These are phyloP conservation scores for Adrianichthys oophorus DNA, from an alignment of 2,797 vertebrate genomes.

Conservation along the genomic window DNA sequence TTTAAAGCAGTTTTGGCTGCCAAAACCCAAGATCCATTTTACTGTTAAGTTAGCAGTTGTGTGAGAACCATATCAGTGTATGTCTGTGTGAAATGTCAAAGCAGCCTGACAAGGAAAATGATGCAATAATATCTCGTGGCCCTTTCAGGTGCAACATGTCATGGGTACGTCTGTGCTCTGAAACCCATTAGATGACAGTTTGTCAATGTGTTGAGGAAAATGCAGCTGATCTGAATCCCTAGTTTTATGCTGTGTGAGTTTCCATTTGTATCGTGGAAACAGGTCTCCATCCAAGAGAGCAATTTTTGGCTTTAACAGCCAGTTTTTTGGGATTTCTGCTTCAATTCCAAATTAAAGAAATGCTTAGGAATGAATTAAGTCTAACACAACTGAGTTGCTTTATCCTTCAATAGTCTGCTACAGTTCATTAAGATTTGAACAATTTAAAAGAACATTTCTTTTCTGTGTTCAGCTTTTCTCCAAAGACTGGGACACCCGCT, in stretches of 20 bases:
- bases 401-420: too few species aligned
- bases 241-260: conserved; percentile 1
- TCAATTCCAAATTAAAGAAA: too few species aligned
- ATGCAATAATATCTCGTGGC: conserved; percentile 14
- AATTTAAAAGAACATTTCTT: conserved; percentile 17
- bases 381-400: too few species aligned
- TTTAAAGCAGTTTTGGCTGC: too few species aligned
- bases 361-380: too few species aligned
- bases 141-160: conserved; percentile 9
- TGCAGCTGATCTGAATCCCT: conserved; percentile 9
- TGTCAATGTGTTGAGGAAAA: conserved; percentile 10
- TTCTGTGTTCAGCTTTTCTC: conserved; percentile 20
- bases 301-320: neutral
- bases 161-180: conserved; percentile 1
- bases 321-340: too few species aligned
- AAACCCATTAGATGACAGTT: conserved; percentile 11
- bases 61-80: neutral
- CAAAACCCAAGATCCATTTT: neutral
- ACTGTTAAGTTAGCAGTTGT: neutral
- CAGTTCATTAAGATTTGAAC: too few species aligned
- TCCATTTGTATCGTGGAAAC: conserved; percentile 3
- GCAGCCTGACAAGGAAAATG: conserved; percentile 12
- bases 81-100: neutral
- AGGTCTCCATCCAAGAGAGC: neutral
- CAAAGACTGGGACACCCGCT: conserved; percentile 20